Conservation (phyloP, 37 sponge, comb jelly and placozoan species). For the Cladorhizidae sp. region DNA sequence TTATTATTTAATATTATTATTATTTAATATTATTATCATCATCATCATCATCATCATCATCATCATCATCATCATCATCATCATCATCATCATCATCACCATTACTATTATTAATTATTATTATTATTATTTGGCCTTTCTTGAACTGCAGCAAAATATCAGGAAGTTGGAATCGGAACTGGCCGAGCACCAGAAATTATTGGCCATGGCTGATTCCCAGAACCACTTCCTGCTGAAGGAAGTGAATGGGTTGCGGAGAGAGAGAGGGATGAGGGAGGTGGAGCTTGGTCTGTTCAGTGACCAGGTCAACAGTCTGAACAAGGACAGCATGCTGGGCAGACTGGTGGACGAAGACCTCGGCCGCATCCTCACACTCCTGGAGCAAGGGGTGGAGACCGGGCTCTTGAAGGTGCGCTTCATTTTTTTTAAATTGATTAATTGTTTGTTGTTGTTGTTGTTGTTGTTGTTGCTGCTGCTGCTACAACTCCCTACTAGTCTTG, state of each 20-base stretch:
- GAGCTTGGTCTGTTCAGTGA: background rate
- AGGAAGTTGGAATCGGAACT: background rate
- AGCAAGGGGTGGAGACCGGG: slow-evolving; percentile 2
- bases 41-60: no score
- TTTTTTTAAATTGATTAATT: background rate
- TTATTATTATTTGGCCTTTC: background rate
- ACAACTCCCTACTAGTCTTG: no score
- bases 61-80: no score
- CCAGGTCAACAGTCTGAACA: slow-evolving; percentile 5
- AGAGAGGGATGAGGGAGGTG: background rate
- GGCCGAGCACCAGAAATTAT: background rate
- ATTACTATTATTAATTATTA: no score
- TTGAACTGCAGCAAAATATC: background rate
- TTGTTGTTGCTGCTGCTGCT: background rate
- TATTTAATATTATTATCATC: no score
- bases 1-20: no score
- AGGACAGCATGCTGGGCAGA: background rate
- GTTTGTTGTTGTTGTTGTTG: no score
- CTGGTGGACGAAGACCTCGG: slow-evolving; percentile 14
- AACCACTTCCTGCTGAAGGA: background rate
- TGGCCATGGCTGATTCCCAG: background rate
- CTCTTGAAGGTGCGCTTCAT: slow-evolving; percentile 13
- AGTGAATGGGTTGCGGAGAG: background rate
- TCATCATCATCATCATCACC: no score
- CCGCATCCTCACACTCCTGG: slow-evolving; percentile 1